Percentiles rank a stretch among this genome's conserved stretches.
These are phyloP conservation scores for Takifugu rubripes DNA, from an alignment of 2,797 vertebrate genomes.

Conservation along the genomic window DNA sequence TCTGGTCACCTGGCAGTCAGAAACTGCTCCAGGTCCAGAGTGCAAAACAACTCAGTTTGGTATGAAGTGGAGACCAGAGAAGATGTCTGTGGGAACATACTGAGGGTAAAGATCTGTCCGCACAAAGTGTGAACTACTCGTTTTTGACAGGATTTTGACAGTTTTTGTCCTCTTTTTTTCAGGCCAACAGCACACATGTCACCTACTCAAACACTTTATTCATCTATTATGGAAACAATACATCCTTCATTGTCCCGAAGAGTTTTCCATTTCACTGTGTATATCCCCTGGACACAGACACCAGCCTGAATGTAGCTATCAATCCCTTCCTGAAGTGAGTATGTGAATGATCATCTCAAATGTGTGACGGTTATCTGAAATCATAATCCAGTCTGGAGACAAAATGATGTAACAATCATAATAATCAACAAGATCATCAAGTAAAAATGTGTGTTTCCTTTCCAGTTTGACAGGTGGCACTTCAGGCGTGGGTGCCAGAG, in stretches of 20 bases:
- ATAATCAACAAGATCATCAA: no score
- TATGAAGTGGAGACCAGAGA: slow-evolving; percentile 43
- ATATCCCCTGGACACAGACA: slow-evolving; percentile 69
- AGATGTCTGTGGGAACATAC: slow-evolving; percentile 58
- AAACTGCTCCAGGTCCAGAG: slow-evolving; percentile 36
- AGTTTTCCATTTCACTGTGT: slow-evolving; percentile 72
- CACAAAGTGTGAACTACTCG: not conserved
- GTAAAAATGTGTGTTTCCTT: not conserved
- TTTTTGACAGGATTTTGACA: not conserved
- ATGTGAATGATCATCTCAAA: not conserved
- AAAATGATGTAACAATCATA: no score
- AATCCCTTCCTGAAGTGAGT: slow-evolving; percentile 64
- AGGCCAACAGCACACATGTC: slow-evolving; percentile 64
- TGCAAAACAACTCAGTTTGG: slow-evolving; percentile 38
- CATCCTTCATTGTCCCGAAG: slow-evolving; percentile 56
- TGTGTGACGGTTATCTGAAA: no score
- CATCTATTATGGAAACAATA: slow-evolving; percentile 47
- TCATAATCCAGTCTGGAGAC: no score
- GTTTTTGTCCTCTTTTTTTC: slow-evolving; percentile 17
- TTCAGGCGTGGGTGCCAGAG: slow-evolving; percentile 40
- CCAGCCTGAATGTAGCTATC: slow-evolving; percentile 65
- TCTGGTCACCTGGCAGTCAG: slow-evolving; percentile 53
- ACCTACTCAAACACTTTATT: slow-evolving; percentile 67
- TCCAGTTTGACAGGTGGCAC: slow-evolving; percentile 36
- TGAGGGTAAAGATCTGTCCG: slow-evolving; percentile 45